phyloP scores from a whole-genome alignment of 2,888 invertebrate genomes.

The Drosophila tanythrix region DNA sequence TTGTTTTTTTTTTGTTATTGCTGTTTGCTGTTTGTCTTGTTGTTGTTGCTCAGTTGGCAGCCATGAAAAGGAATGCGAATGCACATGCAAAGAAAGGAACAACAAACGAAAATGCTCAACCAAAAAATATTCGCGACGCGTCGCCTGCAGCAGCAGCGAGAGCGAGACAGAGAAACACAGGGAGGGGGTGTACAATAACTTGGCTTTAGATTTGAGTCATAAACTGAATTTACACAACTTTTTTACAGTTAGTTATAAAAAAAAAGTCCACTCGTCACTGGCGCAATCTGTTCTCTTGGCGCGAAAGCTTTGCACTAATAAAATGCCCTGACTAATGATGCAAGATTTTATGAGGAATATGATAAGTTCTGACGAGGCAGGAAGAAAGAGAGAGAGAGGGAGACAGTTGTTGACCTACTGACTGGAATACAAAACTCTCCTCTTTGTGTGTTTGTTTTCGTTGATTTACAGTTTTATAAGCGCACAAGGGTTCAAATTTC shows the following conservation, averaged over 20 bases:
- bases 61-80: conserved; percentile 57
- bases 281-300: conserved; percentile 2
- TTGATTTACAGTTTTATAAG: background rate
- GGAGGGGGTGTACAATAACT: conserved; percentile 1
- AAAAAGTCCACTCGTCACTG: background rate
- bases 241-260: conserved; percentile 41
- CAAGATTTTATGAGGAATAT: conserved; percentile 4
- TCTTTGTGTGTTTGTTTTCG: background rate
- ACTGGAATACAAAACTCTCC: conserved; percentile 7
- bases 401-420: conserved; percentile 35
- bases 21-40: background rate
- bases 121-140: conserved; percentile 28
- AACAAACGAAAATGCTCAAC: conserved; percentile 44
- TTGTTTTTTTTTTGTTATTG: conserved; percentile 12
- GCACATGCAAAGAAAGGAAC: conserved; percentile 65
- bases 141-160: conserved; percentile 22
- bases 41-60: conserved; percentile 30
- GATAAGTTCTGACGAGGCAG: conserved; percentile 7
- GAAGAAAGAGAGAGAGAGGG: background rate
- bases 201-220: conserved; percentile 39
- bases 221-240: conserved; percentile 52
- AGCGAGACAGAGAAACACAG: background rate
- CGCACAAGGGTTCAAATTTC: background rate
- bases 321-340: conserved; percentile 27
- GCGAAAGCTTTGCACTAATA: background rate